These are phyloP conservation scores for Eupsilia transversa DNA, from an alignment of 2,888 invertebrate genomes.

Conservation along the genomic window DNA sequence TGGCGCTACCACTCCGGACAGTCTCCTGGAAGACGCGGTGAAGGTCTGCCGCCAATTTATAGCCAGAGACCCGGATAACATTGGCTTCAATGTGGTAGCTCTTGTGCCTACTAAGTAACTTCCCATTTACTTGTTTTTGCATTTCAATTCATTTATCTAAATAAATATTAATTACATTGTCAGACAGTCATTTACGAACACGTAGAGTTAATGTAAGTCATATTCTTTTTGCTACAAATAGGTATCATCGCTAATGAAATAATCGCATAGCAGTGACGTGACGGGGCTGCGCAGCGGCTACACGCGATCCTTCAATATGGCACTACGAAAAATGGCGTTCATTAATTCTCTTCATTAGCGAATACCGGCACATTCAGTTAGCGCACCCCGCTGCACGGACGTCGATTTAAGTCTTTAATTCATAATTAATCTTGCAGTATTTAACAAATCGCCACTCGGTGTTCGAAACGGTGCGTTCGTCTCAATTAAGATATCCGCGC, in stretches of 20 bases:
- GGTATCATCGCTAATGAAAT: slow-evolving; percentile 73
- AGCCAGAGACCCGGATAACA: slow-evolving; percentile 95
- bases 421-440: slow-evolving; percentile 84
- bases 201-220: slow-evolving; percentile 62
- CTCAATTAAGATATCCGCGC: slow-evolving; percentile 88
- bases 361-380: slow-evolving; percentile 75
- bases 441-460: slow-evolving; percentile 84
- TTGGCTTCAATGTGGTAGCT: slow-evolving; percentile 97
- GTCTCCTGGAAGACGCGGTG: slow-evolving; percentile 95
- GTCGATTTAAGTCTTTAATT: slow-evolving; percentile 82
- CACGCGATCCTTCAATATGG: slow-evolving; percentile 81
- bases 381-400: slow-evolving; percentile 70
- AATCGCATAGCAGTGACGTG: slow-evolving; percentile 74
- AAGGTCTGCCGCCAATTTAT: slow-evolving; percentile 96
- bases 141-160: slow-evolving; percentile 59
- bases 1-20: slow-evolving; percentile 93
- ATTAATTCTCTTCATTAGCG: slow-evolving; percentile 84
- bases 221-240: slow-evolving; percentile 65
- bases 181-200: slow-evolving; percentile 61
- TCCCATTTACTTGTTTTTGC: slow-evolving; percentile 50
- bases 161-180: slow-evolving; percentile 62
- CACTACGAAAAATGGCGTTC: slow-evolving; percentile 80
- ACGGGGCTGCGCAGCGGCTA: slow-evolving; percentile 69
- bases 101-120: slow-evolving; percentile 90
- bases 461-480: slow-evolving; percentile 80